These are phyloP conservation scores for Anser cygnoides DNA, from an alignment of 2,113 vertebrate genomes.

Conservation along the genomic window DNA sequence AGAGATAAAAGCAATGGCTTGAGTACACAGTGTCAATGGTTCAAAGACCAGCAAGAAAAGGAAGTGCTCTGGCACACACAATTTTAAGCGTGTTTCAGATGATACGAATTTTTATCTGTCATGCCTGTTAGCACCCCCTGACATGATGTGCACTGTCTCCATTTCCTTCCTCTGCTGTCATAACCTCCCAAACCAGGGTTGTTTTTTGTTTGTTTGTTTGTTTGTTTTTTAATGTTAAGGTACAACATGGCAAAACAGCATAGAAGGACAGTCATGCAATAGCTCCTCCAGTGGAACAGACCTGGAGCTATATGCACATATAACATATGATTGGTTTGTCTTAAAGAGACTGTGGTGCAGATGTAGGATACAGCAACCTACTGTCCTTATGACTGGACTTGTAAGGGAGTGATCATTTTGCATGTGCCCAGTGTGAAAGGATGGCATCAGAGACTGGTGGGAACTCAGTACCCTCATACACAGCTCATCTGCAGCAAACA, in stretches of 20 bases:
- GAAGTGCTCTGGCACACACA: not conserved
- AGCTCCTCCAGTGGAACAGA: conserved; percentile 1
- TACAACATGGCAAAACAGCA: not conserved
- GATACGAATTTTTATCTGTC: not conserved
- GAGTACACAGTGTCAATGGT: not conserved
- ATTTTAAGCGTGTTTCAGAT: not conserved
- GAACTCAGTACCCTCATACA: not conserved
- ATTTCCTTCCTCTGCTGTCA: not conserved
- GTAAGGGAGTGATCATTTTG: not conserved
- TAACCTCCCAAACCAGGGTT: not conserved
- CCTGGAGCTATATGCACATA: not conserved
- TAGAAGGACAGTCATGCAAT: not conserved
- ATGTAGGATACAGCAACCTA: not conserved
- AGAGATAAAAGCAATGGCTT: not conserved
- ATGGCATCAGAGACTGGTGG: not conserved
- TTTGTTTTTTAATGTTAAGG: not conserved
- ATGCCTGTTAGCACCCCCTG: not conserved
- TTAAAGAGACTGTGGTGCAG: not conserved
- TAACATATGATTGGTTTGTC: not conserved
- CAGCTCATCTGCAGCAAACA: not conserved
- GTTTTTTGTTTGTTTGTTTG: not conserved
- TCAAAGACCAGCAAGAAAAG: conserved; percentile 8
- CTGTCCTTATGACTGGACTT: not conserved
- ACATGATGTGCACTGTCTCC: not conserved
- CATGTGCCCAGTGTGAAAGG: not conserved